Base-by-base conservation (phyloP, 2,888 invertebrate species). In the Zaprionus lineosus region DNA sequence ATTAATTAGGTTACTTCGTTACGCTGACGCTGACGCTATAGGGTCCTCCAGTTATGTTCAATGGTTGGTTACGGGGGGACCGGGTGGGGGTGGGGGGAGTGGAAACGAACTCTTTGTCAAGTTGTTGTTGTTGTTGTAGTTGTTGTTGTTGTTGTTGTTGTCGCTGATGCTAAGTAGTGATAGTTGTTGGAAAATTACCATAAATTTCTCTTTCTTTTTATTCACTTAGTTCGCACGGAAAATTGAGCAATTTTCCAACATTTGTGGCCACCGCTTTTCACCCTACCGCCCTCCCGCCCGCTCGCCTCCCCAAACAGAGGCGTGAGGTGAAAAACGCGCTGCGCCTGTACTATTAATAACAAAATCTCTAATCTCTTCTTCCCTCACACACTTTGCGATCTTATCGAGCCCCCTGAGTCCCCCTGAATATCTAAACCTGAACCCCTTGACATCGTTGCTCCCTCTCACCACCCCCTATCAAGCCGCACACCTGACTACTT, bases 1-100 rank as follows among this genome's bases (percentile, higher is more conserved):
- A 86, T 81, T 81, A 81, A 81, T 81, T 81, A 81, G 84, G 84
- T 81, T 81, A 86, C 77, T 81, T 81, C 77, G 86, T 74, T 74
- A 74, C 68, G 84, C 86, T 76, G 76, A 65, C 79, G 63, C 33
- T 33, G 36, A 26, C 47, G 15, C 71, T 70, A 50, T 48, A 41
- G 41, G 65, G 41, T 46, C 47, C 46, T 41, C 46, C 11, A 50
- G 50, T 31, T 16, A 24, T 36, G 33, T 14, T 40, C 26, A n/a
- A n/a, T n/a, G n/a, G n/a, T n/a, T n/a, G n/a, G n/a, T n/a, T n/a
- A n/a, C n/a, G n/a, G n/a, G n/a, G n/a, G n/a, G n/a, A n/a, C n/a
- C n/a, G n/a, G n/a, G n/a, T n/a, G n/a, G n/a, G n/a, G n/a, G n/a
- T n/a, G n/a, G n/a, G n/a, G n/a, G n/a, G n/a, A n/a, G n/a, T n/a